Evolutionary conservation across 1,140 invertebrate species (phyloP).

Genomic region (Alviniconcha marisindica): DNA sequence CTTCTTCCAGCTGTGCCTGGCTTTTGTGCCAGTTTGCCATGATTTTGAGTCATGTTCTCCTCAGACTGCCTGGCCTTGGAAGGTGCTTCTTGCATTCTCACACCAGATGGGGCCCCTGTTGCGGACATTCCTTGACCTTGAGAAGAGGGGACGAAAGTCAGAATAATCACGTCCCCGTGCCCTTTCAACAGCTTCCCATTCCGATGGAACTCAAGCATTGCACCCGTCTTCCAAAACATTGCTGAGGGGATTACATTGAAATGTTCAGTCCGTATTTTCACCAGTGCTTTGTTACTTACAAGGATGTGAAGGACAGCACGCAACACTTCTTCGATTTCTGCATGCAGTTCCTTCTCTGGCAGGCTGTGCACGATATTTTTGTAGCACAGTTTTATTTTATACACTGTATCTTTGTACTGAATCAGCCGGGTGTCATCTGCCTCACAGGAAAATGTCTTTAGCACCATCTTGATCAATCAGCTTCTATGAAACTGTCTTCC

Average conservation of each 20-base stretch:
- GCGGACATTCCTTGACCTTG: not conserved
- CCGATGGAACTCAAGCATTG: not conserved
- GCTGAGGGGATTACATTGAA: not conserved
- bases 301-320: not conserved
- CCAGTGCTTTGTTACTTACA: not conserved
- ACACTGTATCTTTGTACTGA: not conserved
- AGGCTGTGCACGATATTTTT: no score
- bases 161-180: not conserved
- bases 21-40: not conserved
- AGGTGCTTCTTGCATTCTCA: not conserved
- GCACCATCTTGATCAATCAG: not conserved
- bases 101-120: no score
- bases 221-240: not conserved
- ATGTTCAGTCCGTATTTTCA: not conserved
- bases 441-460: not conserved
- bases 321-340: not conserved
- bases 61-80: not conserved
- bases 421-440: constrained; percentile 5
- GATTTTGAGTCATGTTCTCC: not conserved
- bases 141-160: not conserved
- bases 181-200: constrained; percentile 3
- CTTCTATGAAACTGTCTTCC: no score
- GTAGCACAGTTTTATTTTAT: not conserved
- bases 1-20: not conserved
- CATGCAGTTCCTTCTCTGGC: not conserved